Percentiles rank a stretch among this genome's conserved stretches.
Conservation (phyloP, 2,888 invertebrate genomes). For the Hololepta plana region DNA sequence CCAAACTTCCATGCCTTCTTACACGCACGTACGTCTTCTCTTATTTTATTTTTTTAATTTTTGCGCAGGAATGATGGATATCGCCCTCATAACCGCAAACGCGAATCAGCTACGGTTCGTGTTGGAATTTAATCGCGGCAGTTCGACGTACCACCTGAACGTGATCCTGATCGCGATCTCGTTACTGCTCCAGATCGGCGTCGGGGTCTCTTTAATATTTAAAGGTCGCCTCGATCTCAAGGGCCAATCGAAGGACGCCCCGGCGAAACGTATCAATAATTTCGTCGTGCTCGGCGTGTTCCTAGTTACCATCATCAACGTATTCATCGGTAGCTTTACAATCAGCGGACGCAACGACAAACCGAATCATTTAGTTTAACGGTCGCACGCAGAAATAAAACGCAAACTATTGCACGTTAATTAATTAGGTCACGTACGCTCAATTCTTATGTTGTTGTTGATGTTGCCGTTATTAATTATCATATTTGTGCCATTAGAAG, state of each 20-base stretch:
- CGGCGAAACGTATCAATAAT: conserved; percentile 34
- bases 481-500: too few relatives aligned
- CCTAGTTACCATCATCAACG: conserved; percentile 47
- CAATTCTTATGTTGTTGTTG: too few relatives aligned
- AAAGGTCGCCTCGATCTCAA: conserved; percentile 37
- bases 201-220: conserved; percentile 39
- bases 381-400: too few relatives aligned
- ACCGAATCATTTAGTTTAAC: too few relatives aligned
- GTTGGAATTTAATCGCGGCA: conserved; percentile 36
- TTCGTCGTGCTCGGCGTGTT: conserved; percentile 43
- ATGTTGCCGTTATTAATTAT: too few relatives aligned
- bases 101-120: conserved; percentile 50
- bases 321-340: conserved; percentile 45
- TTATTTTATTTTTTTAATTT: conserved; percentile 1
- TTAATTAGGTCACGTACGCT: too few relatives aligned
- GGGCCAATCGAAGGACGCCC: conserved; percentile 27
- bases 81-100: conserved; percentile 50
- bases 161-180: conserved; percentile 38
- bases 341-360: too few relatives aligned
- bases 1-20: too few relatives aligned
- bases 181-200: conserved; percentile 41
- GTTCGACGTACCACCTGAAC: conserved; percentile 38
- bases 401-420: too few relatives aligned
- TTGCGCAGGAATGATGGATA: conserved; percentile 45
- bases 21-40: too few relatives aligned